phyloP scores from a whole-genome alignment of 2,888 invertebrate species.

The Macrosiphum euphorbiae region DNA sequence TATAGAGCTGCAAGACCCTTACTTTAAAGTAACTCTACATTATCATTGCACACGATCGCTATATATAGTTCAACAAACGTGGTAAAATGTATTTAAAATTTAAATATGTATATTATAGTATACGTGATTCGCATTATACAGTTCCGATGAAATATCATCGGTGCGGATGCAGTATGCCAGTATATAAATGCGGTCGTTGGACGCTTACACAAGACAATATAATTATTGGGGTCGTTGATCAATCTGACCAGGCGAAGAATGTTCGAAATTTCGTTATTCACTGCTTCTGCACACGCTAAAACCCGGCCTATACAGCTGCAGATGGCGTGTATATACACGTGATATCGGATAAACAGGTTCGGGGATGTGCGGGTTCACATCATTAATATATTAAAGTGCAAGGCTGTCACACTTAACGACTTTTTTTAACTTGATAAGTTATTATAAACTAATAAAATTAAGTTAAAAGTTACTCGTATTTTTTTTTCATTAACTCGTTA shows the following conservation, averaged over 20 bases:
- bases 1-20: background rate
- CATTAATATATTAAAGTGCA: background rate
- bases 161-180: background rate
- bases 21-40: background rate
- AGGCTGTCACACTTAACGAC: too few species aligned
- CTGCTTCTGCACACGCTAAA: background rate
- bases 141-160: background rate
- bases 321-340: background rate
- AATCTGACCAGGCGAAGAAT: background rate
- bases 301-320: background rate
- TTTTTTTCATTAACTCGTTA: too few species aligned
- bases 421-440: too few species aligned
- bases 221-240: background rate
- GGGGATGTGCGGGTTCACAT: background rate
- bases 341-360: slow-evolving; percentile 30
- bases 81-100: background rate
- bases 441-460: too few species aligned
- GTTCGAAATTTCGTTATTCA: slow-evolving; percentile 22
- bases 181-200: background rate
- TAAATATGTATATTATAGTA: background rate
- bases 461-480: too few species aligned
- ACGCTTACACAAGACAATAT: background rate
- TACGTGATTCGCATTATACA: background rate
- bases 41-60: background rate
- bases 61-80: background rate